Conservation (phyloP, 2,113 vertebrate genomes). For the Laticauda laticaudata region DNA sequence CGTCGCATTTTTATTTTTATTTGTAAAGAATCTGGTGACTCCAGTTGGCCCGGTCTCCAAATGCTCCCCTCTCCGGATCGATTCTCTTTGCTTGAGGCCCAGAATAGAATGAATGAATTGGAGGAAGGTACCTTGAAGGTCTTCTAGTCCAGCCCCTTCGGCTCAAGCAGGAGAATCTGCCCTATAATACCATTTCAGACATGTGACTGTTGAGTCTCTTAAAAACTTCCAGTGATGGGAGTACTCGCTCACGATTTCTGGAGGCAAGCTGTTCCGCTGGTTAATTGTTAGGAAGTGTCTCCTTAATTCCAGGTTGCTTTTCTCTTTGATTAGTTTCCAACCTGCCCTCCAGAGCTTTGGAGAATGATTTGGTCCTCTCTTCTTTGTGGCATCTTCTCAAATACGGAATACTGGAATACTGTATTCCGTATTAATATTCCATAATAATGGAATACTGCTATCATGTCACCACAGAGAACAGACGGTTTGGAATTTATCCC, state of each 20-base stretch:
- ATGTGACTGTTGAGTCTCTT: background rate
- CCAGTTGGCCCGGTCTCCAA: too few relatives aligned
- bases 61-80: too few relatives aligned
- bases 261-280: background rate
- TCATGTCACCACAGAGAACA: background rate
- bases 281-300: background rate
- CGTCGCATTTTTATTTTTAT: background rate
- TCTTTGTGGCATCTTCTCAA: too few relatives aligned
- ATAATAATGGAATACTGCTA: too few relatives aligned
- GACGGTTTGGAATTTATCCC: background rate
- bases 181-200: background rate
- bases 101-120: background rate
- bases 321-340: background rate
- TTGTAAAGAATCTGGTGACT: too few relatives aligned
- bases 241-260: background rate
- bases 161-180: background rate
- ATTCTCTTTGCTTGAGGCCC: too few relatives aligned
- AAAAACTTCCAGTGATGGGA: background rate
- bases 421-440: too few relatives aligned
- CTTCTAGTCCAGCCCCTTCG: background rate
- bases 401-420: too few relatives aligned
- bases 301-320: background rate
- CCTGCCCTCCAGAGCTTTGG: too few relatives aligned
- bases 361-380: too few relatives aligned
- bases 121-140: background rate